A percentile compares a stretch with the other conserved stretches of the same genome.
phyloP scores from a whole-genome alignment of 2,888 invertebrate species.

The Brachypalpus laphriformis region DNA sequence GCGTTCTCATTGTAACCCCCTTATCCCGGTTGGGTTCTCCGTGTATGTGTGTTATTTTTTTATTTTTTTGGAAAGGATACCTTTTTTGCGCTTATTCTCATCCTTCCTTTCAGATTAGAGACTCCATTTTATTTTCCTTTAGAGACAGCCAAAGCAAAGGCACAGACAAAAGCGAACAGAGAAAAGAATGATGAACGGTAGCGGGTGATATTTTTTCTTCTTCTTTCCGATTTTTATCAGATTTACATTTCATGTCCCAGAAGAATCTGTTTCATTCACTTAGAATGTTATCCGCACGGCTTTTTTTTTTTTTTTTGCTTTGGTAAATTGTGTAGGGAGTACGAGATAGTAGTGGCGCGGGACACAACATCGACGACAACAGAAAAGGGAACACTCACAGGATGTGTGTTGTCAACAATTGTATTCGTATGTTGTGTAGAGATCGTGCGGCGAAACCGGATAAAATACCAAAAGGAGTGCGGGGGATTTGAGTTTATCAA shows the following conservation, averaged over 20 bases:
- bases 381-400: slow-evolving; percentile 16
- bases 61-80: slow-evolving; percentile 15
- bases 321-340: slow-evolving; percentile 25
- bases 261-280: slow-evolving; percentile 73
- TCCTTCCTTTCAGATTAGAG: slow-evolving; percentile 48
- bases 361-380: neutral
- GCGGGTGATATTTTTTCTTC: slow-evolving; percentile 37
- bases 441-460: slow-evolving; percentile 4
- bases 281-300: slow-evolving; percentile 65
- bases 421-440: slow-evolving; percentile 40
- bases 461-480: slow-evolving; percentile 22
- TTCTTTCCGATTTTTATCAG: slow-evolving; percentile 53
- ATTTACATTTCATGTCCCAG: slow-evolving; percentile 69
- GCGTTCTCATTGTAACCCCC: slow-evolving; percentile 18
- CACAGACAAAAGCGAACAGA: slow-evolving; percentile 26
- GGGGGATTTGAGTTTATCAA: slow-evolving; percentile 60
- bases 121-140: slow-evolving; percentile 58
- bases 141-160: slow-evolving; percentile 14
- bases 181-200: slow-evolving; percentile 49
- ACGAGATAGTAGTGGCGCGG: neutral
- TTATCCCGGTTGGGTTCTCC: neutral
- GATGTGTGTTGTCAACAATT: slow-evolving; percentile 63
- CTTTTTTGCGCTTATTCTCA: slow-evolving; percentile 5
- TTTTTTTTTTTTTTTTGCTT: slow-evolving; percentile 22
- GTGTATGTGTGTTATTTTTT: too few relatives aligned